Evolutionary conservation across 1,140 invertebrate species (phyloP).

Genomic region (Euglossa dilemma): DNA sequence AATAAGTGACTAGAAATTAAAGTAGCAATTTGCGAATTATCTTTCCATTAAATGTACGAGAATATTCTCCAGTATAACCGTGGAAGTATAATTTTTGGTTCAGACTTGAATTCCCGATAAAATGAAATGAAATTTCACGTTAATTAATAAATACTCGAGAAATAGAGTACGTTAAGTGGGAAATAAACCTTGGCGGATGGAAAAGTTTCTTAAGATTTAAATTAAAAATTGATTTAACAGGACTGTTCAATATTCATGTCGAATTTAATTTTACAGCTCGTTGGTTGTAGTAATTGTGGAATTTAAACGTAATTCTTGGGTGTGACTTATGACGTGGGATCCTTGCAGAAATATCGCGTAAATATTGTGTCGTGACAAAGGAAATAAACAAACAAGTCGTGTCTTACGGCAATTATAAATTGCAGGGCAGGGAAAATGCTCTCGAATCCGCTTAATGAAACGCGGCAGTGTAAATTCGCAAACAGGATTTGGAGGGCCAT

Average conservation of each 20-base stretch:
- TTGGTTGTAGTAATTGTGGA: no score
- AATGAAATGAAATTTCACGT: not conserved
- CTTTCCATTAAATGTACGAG: no score
- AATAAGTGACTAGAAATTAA: no score
- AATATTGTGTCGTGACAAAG: no score
- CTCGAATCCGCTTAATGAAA: slow-evolving; percentile 12
- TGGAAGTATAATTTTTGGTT: not conserved
- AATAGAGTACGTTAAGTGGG: not conserved
- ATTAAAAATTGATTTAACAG: not conserved
- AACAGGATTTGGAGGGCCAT: not conserved
- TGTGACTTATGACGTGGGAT: no score
- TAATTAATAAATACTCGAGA: not conserved
- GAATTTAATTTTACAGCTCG: no score
- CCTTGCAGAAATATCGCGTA: no score
- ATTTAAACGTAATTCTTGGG: no score
- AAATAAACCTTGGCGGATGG: not conserved
- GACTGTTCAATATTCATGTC: no score
- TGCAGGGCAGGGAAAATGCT: not conserved
- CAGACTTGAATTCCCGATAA: not conserved
- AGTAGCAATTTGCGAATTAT: no score
- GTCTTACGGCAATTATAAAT: slow-evolving; percentile 2
- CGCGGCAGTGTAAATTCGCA: not conserved
- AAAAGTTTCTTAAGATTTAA: not conserved
- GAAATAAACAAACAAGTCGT: not conserved
- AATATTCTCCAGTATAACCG: no score